Base-by-base conservation (phyloP, 2,888 invertebrate species). In the Sylvicola cinctus region DNA sequence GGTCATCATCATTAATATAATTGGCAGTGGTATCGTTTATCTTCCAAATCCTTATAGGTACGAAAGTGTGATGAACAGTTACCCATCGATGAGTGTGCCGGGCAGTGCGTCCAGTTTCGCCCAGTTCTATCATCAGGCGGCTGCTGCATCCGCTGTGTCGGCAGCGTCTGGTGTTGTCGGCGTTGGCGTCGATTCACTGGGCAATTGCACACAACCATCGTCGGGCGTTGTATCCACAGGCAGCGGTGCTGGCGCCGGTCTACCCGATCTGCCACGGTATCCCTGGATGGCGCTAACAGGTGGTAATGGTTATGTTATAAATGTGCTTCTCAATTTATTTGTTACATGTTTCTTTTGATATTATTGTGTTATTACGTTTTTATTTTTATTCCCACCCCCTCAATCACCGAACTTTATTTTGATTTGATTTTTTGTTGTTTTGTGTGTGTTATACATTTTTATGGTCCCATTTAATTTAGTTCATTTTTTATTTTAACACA, bases 271-370 rank as follows among this genome's bases (percentile, higher is more conserved):
- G 55, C 87, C 88, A 36, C 73, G 88, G 53, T 88, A 90, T 60
- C 88, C 88, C 32, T 90, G 88, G 88, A 88, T 90, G 87, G 83
- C 87, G 52, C 84, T 88, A 61, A 87, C 88, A 68, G 88, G 88
- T 87, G 69, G 36, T 36, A 33, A 36, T 33, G 25, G 30, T 33
- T 34, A 35, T 30, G 27, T 16, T 31, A 23, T 32, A 15, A 28
- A 13, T 28, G n/a, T 28, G 14, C 28, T 28, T 28, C 20, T 20
- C 20, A 20, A 20, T 20, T 20, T 20, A 20, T 20, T 20, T 20
- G 20, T 20, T 20, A 20, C 20, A 4, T 6, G 4, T 28, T 28
- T 28, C 7, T 28, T 13, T 28, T 28, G 28, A 8, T 28, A 8
- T 25, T 25, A 25, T 13, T 28, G n/a, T 28, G 6, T 28, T 6